Percentiles rank a stretch among this genome's conserved stretches.
phyloP scores from a whole-genome alignment of 2,113 vertebrate genomes.

The Larimichthys crocea region DNA sequence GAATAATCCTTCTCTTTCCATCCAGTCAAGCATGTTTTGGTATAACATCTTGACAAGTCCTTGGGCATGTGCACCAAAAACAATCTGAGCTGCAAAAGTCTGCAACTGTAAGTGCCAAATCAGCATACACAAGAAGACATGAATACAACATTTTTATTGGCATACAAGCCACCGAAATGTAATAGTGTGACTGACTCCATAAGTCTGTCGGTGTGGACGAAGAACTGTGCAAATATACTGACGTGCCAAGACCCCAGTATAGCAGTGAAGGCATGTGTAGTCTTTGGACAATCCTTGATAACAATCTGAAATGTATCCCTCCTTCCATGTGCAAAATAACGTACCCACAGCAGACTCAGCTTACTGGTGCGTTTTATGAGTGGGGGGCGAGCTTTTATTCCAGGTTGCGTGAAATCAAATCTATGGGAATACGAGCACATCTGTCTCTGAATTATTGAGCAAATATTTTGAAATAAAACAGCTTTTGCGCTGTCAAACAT shows the following conservation, averaged over 20 bases:
- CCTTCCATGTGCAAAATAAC: slow-evolving; percentile 70
- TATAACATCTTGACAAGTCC: slow-evolving; percentile 58
- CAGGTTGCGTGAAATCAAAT: slow-evolving; percentile 74
- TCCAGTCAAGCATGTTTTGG: slow-evolving; percentile 45
- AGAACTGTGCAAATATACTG: slow-evolving; percentile 74
- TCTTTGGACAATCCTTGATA: slow-evolving; percentile 80
- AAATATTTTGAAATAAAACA: slow-evolving; percentile 82
- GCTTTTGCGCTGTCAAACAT: slow-evolving; percentile 73
- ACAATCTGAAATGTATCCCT: slow-evolving; percentile 76
- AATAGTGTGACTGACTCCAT: slow-evolving; percentile 66
- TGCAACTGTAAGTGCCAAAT: slow-evolving; percentile 59
- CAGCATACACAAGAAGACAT: slow-evolving; percentile 64
- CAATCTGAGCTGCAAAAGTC: slow-evolving; percentile 9
- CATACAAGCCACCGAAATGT: slow-evolving; percentile 55
- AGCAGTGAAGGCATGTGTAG: slow-evolving; percentile 76
- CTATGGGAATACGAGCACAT: slow-evolving; percentile 71
- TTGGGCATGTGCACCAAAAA: slow-evolving; percentile 56
- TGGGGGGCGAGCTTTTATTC: slow-evolving; percentile 59
- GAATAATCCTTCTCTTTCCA: slow-evolving; percentile 52
- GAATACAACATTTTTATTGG: slow-evolving; percentile 76
- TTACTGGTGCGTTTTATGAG: slow-evolving; percentile 68
- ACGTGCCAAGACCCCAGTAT: slow-evolving; percentile 67
- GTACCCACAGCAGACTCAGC: slow-evolving; percentile 64
- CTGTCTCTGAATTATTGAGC: slow-evolving; percentile 79
- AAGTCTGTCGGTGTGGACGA: slow-evolving; percentile 61